Percentiles rank a stretch among this genome's conserved stretches.
Conservation (phyloP, 2,888 invertebrate species). For the Aphidius colemani region DNA sequence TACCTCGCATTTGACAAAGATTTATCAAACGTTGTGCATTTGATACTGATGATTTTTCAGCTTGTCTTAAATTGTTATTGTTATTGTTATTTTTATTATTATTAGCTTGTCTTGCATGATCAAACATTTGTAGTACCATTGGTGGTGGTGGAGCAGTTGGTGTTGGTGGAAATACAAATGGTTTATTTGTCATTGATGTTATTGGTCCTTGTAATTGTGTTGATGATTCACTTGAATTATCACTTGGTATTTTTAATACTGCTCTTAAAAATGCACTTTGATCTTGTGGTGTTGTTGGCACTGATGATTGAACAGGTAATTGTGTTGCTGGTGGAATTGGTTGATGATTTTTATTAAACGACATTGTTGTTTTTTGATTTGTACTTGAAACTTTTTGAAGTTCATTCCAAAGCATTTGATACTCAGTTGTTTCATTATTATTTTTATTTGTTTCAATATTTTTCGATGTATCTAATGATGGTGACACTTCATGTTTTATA, state of each 20-base stretch:
- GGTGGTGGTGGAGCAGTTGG: conserved; percentile 40
- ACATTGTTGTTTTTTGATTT: conserved; percentile 25
- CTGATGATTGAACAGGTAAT: conserved; percentile 12
- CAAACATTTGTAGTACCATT: conserved; percentile 57
- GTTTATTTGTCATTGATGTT: conserved; percentile 35
- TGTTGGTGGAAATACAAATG: conserved; percentile 38
- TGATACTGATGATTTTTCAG: conserved; percentile 24
- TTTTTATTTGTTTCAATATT: not conserved
- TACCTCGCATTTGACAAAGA: conserved; percentile 58
- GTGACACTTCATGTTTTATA: not conserved
- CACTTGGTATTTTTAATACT: conserved; percentile 54
- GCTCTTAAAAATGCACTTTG: conserved; percentile 56
- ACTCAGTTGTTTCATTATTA: conserved; percentile 45
- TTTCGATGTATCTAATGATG: not conserved
- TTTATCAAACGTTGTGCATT: conserved; percentile 57
- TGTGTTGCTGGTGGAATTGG: conserved; percentile 14
- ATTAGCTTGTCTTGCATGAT: conserved; percentile 51
- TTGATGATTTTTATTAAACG: conserved; percentile 16
- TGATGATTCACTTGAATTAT: conserved; percentile 31
- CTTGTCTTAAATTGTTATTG: conserved; percentile 24
- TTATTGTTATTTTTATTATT: conserved; percentile 35
- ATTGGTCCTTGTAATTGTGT: conserved; percentile 33
- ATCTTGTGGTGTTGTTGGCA: conserved; percentile 47
- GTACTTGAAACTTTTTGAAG: conserved; percentile 42
- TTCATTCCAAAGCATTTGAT: conserved; percentile 58